Base-by-base conservation (phyloP, 2,888 invertebrate genomes). In the Willowsia nigromaculata region DNA sequence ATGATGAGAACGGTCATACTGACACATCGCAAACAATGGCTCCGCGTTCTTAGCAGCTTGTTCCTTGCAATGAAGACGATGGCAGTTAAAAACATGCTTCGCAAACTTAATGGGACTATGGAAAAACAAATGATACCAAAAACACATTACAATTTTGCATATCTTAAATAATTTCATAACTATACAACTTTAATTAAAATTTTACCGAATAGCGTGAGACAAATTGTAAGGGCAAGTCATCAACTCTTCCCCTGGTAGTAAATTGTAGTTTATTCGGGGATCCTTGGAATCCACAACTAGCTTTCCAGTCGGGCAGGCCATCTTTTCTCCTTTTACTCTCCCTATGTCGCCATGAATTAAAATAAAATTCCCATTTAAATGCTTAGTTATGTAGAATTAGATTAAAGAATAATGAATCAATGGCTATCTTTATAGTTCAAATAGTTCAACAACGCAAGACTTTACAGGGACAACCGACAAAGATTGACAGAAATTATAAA, bases 211-310 rank as follows among this genome's bases (percentile, higher is more conserved):
- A 1, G 68, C 88, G 65, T 89, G 88, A 0, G 88, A 84, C 1
- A 9, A 15, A n/a, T 84, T 84, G 80, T 89, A 89, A 0, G 88
- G 88, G 27, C 88, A 89, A 18, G 84, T 89, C 68, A 84, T n/a
- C 40, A 84, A 4, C n/a, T 9, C 13, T 22, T 89, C 84, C 13
- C 88, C 88, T 1, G 84, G 84, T 0, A 89, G 13, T 22, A 78
- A 47, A 33, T 89, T 89, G 71, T 78, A 89, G 30, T 89, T 84
- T 5, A 89, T 84, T 22, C 88, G n/a, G 1, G 68, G 22, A 37
- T 89, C 88, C 43, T 27, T 50, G 0, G 83, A 40, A 1, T 59
- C 30, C 4, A 84, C 37, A 7, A 13, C 18, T 9, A 71, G 13
- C 13, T 68, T 56, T 30, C 84, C 88, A 18, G 43, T 84, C 22